These are phyloP conservation scores for Elymnias hypermnestra DNA, from an alignment of 1,140 invertebrate species.

Conservation along the genomic window DNA sequence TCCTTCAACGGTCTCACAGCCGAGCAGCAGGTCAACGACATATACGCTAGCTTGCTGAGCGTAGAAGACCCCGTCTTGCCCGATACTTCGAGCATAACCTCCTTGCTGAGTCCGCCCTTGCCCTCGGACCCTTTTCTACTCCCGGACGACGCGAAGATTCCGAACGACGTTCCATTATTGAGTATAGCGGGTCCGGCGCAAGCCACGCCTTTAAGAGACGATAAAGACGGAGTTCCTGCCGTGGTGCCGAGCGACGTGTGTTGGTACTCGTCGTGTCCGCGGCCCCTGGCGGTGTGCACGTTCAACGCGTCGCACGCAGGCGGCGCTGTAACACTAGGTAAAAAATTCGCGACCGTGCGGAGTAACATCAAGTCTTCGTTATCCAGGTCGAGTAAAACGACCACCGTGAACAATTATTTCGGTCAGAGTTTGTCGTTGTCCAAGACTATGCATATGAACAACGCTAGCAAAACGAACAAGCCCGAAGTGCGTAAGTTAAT, in stretches of 20 bases:
- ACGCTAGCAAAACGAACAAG: conserved; percentile 52
- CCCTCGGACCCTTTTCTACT: too few relatives aligned
- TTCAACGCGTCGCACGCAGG: conserved; percentile 68
- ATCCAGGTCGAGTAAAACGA: conserved; percentile 42
- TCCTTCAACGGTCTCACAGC: too few relatives aligned
- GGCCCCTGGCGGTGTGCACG: conserved; percentile 69
- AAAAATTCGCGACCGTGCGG: conserved; percentile 63
- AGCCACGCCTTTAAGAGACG: too few relatives aligned
- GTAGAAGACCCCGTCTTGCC: conserved; percentile 53
- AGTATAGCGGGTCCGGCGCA: too few relatives aligned
- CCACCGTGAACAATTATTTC: conserved; percentile 45
- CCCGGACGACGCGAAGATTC: too few relatives aligned
- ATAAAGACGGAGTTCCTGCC: too few relatives aligned
- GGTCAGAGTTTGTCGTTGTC: conserved; percentile 52
- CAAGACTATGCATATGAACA: conserved; percentile 61
- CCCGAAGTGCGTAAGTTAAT: conserved; percentile 68
- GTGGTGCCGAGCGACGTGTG: conserved; percentile 57
- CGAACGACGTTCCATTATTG: too few relatives aligned
- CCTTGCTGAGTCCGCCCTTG: conserved; percentile 49
- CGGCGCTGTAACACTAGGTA: conserved; percentile 57
- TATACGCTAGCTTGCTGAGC: conserved; percentile 53
- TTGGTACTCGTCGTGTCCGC: conserved; percentile 62
- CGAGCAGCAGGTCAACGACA: conserved; percentile 63
- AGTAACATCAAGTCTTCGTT: conserved; percentile 66
- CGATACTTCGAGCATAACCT: conserved; percentile 48